Conservation (phyloP, 1,140 invertebrate species). For the Dryas iulia region DNA sequence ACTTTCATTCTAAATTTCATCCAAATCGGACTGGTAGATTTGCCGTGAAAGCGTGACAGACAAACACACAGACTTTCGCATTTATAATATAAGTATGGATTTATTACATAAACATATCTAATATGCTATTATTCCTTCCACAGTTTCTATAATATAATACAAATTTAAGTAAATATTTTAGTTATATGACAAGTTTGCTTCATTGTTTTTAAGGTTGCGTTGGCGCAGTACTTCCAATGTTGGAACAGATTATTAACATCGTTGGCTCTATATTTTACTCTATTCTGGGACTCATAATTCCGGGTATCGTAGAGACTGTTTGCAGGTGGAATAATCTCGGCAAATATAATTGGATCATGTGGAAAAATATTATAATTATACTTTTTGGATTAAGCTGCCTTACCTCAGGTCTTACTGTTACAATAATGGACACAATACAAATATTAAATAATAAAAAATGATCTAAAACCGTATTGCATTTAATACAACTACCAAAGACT, state of each 20-base stretch:
- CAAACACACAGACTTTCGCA: no score
- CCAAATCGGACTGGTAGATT: no score
- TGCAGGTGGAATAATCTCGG: slow-evolving; percentile 84
- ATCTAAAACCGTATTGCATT: no score
- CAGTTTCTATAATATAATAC: no score
- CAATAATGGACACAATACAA: slow-evolving; percentile 57
- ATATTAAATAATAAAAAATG: slow-evolving; percentile 24
- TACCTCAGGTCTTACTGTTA: slow-evolving; percentile 80
- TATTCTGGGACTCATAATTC: slow-evolving; percentile 90
- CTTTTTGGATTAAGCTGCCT: slow-evolving; percentile 83
- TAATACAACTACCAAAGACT: no score
- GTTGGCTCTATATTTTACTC: slow-evolving; percentile 94
- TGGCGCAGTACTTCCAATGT: slow-evolving; percentile 88
- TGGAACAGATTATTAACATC: slow-evolving; percentile 93
- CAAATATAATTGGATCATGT: slow-evolving; percentile 83
- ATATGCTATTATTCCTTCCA: no score
- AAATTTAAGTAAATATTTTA: no score
- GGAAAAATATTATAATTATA: slow-evolving; percentile 84
- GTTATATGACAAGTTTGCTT: background rate
- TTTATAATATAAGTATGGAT: no score
- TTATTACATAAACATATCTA: no score
- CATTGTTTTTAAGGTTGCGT: slow-evolving; percentile 83
- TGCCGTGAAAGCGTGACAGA: no score
- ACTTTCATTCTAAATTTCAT: no score
- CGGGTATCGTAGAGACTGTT: slow-evolving; percentile 90